Evolutionary conservation across 2,888 invertebrate genomes (phyloP), one percentile per base, ranked within the genome.

Genomic region (Plagodis pulveraria): DNA sequence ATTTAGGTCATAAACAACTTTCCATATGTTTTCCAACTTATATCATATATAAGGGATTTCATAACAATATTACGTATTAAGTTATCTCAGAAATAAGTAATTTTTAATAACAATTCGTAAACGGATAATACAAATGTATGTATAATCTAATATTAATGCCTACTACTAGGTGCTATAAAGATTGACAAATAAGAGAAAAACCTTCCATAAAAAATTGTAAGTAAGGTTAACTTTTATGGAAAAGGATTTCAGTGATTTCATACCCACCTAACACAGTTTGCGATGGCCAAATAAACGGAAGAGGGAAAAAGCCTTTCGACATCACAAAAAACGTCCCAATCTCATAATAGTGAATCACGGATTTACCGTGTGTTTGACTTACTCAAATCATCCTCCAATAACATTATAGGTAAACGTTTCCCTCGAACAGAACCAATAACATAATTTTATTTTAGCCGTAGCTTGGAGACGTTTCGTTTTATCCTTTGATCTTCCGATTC

Each of bases 401-500:
- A 71, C 66, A 68, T 67, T 69, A 66, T 65, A 70, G 62, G 69
- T 69, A 69, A 66, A 67, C 62, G 70, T 69, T 71, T 73, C 69
- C 66, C 56, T 71, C 56, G 57, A 63, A 64, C 63, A 64, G 70
- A 72, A 68, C 72, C 70, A 71, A 74, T 78, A 73, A 73, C 72
- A 75, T 78, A 78, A 81, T 79, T 78, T 78, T 73, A 80, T 80
- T 81, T 83, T 74, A 77, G 73, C 58, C 71, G 72, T 67, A 74
- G 74, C 76, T 78, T 75, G 73, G 74, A 78, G 76, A 76, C 77
- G 77, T 82, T 78, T 77, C 74, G 76, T 79, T 80, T 67, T 81
- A 81, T 80, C 77, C 80, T 83, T 82, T 83, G 82, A 84, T 82
- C 82, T 84, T 78, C 74, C 79, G 74, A 73, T 72, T 73, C 74